Base-by-base conservation (phyloP, 2,797 vertebrate species). In the Orestias chungarensis region DNA sequence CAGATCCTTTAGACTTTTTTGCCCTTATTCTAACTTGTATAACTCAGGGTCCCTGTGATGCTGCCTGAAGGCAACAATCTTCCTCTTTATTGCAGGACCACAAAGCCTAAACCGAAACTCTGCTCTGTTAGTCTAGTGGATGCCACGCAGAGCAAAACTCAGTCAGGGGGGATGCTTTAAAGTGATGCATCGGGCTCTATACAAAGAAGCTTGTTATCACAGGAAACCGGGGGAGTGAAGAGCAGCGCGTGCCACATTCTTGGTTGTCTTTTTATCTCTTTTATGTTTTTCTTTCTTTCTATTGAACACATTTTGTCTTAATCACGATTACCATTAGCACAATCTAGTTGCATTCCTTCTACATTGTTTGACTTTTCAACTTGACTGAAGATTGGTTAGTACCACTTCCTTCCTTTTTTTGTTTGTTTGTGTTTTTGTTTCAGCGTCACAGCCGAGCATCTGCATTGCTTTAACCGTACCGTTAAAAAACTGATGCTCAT, bases 381-480 rank as follows among this genome's bases (percentile, higher is more conserved):
- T 46, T 74, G 82, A 80, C 82, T 14, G 64, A 80, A 71, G 75
- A 31, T 15, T 49, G 35, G 47, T 49, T 71, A 75, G 77, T 86
- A 92, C 92, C 93, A 92, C 94, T 92, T 94, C 93, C 93, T 94
- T 90, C 91, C 90, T 42, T 67, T n/a, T n/a, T n/a, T n/a, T n/a
- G n/a, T n/a, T n/a, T n/a, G n/a, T n/a, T n/a, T n/a, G n/a, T n/a
- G n/a, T n/a, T n/a, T 54, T 50, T 67, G 52, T 67, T 71, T 75
- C 10, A 71, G 18, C 64, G 43, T 69, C 33, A 74, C 66, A 77
- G 70, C 52, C 0, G 18, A 71, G 66, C 68, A 61, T 59, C 76
- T 79, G 79, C 80, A 80, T 73, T 49, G 27, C 68, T 78, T 71
- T 80, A 82, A 70, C 64, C 33, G 74, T 80, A 57, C 55, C 6